Evolutionary conservation across 64 coral and sea anemone genomes (phyloP).

Genomic region (Cladopsammia gracilis): DNA sequence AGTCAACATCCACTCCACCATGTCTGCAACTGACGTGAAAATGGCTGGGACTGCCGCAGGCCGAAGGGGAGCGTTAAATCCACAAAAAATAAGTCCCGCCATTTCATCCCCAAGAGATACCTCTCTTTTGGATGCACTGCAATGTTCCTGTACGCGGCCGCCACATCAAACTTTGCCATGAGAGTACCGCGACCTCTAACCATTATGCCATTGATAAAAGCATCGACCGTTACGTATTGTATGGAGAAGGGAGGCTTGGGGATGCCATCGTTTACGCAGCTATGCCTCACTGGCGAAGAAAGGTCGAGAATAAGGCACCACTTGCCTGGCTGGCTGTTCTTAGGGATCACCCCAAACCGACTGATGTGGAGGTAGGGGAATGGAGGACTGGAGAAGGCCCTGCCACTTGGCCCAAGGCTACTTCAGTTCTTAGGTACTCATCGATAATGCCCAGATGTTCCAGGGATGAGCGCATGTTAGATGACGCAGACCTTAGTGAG

Average conservation of each 20-base stretch:
- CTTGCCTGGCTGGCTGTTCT: slow-evolving; percentile 14
- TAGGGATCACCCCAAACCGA: slow-evolving; percentile 42
- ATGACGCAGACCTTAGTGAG: background rate
- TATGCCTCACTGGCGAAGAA: background rate
- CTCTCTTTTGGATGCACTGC: background rate
- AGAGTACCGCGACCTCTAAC: background rate
- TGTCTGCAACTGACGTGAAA: slow-evolving; percentile 46
- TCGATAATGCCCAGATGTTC: background rate
- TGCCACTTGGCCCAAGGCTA: background rate
- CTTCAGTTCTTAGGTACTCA: background rate
- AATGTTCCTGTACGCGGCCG: background rate
- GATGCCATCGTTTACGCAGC: slow-evolving; percentile 76
- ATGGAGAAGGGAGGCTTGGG: background rate
- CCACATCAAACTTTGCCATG: slow-evolving; percentile 57
- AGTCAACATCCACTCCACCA: slow-evolving; percentile 47
- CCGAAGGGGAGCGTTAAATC: slow-evolving; percentile 43
- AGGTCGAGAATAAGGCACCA: slow-evolving; percentile 76
- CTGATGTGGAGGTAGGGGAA: slow-evolving; percentile 20
- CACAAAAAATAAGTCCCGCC: slow-evolving; percentile 22
- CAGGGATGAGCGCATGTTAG: too few species aligned
- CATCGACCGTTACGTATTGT: slow-evolving; percentile 8
- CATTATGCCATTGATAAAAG: slow-evolving; percentile 9
- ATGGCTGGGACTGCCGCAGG: slow-evolving; percentile 32
- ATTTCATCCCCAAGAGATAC: slow-evolving; percentile 1
- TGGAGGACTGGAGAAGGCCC: background rate